These are phyloP conservation scores for Sorex araneus DNA, from an alignment of 2,113 vertebrate species.

Conservation along the genomic window DNA sequence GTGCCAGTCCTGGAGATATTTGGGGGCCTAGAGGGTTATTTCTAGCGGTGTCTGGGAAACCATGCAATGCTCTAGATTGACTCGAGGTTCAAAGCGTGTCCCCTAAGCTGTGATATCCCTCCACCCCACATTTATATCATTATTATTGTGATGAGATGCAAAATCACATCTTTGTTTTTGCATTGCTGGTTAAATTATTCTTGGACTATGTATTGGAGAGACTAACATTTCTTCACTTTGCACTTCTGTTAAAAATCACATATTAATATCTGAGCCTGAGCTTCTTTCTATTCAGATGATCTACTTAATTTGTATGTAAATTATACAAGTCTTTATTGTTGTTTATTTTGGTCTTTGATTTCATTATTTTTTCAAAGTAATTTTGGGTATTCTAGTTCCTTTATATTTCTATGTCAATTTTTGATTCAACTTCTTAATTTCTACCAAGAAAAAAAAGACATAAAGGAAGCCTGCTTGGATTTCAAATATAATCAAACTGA, in stretches of 20 bases:
- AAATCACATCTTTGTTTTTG: not conserved
- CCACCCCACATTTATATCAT: no score
- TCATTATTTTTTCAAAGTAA: not conserved
- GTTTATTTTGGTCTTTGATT: not conserved
- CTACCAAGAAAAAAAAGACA: not conserved
- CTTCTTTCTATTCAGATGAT: not conserved
- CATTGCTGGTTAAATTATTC: not conserved
- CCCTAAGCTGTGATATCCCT: no score
- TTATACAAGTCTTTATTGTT: no score
- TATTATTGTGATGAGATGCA: no score
- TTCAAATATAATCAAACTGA: slow-evolving; percentile 17
- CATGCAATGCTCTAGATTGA: no score
- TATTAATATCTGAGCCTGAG: not conserved
- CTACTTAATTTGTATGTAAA: not conserved
- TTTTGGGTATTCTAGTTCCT: not conserved
- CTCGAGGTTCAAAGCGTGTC: no score
- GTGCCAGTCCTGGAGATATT: no score
- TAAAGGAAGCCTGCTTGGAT: not conserved
- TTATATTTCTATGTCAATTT: slow-evolving; percentile 35
- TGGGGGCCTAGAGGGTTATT: no score
- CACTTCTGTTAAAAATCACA: not conserved
- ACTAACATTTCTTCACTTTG: not conserved
- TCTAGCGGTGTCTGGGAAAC: no score
- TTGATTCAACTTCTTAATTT: slow-evolving; percentile 32
- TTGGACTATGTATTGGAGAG: not conserved